Evolutionary conservation across 2,888 invertebrate genomes (phyloP), one percentile per base, ranked within the genome.

Genomic region (Ptychoptera albimana): DNA sequence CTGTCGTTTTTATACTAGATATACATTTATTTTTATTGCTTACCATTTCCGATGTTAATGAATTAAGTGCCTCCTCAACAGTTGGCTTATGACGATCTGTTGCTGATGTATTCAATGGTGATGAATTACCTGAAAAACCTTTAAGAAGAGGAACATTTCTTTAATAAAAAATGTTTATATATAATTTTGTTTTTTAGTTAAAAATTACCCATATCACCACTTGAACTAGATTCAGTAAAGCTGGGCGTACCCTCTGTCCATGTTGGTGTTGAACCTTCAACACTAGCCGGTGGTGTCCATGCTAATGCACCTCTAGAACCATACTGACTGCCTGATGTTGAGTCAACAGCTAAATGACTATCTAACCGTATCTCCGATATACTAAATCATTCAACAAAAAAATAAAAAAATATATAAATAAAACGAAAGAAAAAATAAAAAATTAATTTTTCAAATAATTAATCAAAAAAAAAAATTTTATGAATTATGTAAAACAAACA

Each of bases 191-290:
- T 34, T 34, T 34, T 7, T 10, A 34, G 4, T 34, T 34, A 10
- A 34, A 34, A 39, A 23, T 11, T 61, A 69, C 77, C 75, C 70
- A 79, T 80, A 68, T 88, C 87, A 55, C 81, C 81, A 69, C 87
- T 87, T 68, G 91, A 89, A 68, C 93, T 93, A 57, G 93, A 94
- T 66, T 93, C 91, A 35, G 94, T 94, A 69, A 91, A 94, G 63
- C 92, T 92, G 48, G 94, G 94, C 53, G 94, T 94, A 57, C 94
- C 94, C 71, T 94, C 94, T 40, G 94, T 94, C 87, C 93, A 94
- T 37, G 94, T 94, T n/a, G 94, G 93, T 35, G 94, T 94, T 8
- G 85, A 85, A 36, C 87, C 87, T 64, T 88, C 86, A 45, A 83
- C 82, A 39, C 85, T 85, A 40, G 83, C 79, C 2, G 86, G 86